Percentiles rank a stretch among this genome's conserved stretches.
Evolutionary conservation across 2,797 vertebrate genomes (phyloP).

Genomic region (Tragopan temminckii): DNA sequence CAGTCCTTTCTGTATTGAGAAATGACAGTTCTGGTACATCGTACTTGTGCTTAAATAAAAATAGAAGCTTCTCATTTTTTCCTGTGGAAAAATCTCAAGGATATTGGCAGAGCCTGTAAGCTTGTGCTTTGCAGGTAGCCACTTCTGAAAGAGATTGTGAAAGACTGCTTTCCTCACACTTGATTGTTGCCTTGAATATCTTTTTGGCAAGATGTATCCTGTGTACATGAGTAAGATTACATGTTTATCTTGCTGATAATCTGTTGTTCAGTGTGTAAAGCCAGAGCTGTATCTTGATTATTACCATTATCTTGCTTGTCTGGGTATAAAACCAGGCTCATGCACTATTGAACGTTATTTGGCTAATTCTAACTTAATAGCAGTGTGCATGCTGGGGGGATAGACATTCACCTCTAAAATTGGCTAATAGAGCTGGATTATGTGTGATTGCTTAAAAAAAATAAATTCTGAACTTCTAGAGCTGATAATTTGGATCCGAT

Average conservation of each 20-base stretch:
- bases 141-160: background rate
- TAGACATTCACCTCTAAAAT: background rate
- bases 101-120: background rate
- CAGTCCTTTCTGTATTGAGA: conserved; percentile 2
- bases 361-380: background rate
- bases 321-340: fast-evolving
- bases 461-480: background rate
- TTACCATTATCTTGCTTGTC: background rate
- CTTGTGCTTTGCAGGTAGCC: background rate
- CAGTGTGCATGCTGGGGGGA: background rate
- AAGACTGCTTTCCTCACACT: conserved; percentile 22
- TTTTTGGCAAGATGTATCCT: conserved; percentile 9
- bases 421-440: background rate
- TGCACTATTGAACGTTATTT: background rate
- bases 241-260: conserved; percentile 20
- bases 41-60: conserved; percentile 31
- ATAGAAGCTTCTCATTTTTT: background rate
- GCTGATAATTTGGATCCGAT: background rate
- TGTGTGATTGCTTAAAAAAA: background rate
- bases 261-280: background rate
- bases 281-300: background rate
- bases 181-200: background rate
- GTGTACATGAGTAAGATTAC: conserved; percentile 10
- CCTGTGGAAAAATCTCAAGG: background rate
- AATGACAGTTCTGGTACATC: background rate